These are phyloP conservation scores for Chorisops tibialis DNA, from an alignment of 2,888 invertebrate genomes.

Conservation along the genomic window DNA sequence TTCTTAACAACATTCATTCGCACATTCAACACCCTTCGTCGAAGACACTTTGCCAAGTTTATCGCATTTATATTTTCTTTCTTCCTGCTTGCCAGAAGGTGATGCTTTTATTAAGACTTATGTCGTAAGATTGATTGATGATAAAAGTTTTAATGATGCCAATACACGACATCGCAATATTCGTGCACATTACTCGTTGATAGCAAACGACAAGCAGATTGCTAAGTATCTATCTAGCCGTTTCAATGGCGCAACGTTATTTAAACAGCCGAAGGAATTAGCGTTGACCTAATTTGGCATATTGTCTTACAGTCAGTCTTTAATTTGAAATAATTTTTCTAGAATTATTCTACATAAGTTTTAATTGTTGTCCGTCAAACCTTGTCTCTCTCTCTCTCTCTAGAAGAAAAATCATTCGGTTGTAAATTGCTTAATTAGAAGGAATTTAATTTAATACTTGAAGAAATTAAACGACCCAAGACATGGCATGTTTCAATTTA, in stretches of 20 bases:
- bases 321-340: background rate
- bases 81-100: no score
- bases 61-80: no score
- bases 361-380: conserved; percentile 3
- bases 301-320: background rate
- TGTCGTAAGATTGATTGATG: background rate
- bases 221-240: no score
- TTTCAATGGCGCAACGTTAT: no score
- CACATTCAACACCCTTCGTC: no score
- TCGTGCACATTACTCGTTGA: no score
- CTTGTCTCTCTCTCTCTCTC: no score
- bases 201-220: no score
- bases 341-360: conserved; percentile 7
- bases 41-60: no score
- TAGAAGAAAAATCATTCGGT: background rate
- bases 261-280: background rate
- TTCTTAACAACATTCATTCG: no score
- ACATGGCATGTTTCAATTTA: conserved; percentile 9
- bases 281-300: conserved; percentile 6
- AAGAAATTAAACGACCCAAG: background rate
- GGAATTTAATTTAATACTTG: conserved; percentile 8
- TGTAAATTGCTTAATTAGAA: conserved; percentile 18
- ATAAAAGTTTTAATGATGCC: conserved; percentile 18
- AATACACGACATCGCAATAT: conserved; percentile 14
- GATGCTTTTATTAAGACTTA: no score